Evolutionary conservation across 2,888 invertebrate genomes (phyloP), one percentile per base, ranked within the genome.

Genomic region (Lamproptera curius): DNA sequence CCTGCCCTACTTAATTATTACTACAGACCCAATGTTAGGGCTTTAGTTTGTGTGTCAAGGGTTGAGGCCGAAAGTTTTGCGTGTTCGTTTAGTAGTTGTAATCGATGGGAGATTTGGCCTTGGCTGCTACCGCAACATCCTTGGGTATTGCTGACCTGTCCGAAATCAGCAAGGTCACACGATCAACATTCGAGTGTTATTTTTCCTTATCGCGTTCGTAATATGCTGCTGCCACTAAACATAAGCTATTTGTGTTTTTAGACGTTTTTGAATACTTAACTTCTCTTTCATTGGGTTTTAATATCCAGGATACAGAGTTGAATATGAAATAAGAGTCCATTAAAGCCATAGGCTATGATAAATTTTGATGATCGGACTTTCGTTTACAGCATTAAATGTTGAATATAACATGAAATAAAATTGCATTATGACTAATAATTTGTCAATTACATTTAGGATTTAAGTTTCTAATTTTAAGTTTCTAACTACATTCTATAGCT

Each of bases 31-130:
- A 55, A 45, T 53, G 51, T 54, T 58, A 57, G 56, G 55, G 47
- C 50, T 58, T 57, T 61, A 67, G 70, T 79, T 85, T 78, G 69
- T 86, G 79, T 85, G 86, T 83, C 86, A 87, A 87, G 86, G 86
- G 72, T 73, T 74, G 59, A 53, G 68, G 65, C 65, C 62, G 67
- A 73, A 67, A 76, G 79, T 79, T 85, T 85, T 80, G 87, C 86
- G 86, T 86, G 86, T 70, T 66, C 59, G 65, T 62, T 42, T 49
- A 51, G 44, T 36, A 36, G 34, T 43, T 61, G 62, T 72, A 84
- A 85, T 85, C 83, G 86, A 85, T 85, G 82, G 63, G 75, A 82
- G 82, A 85, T 82, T 79, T 77, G 80, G 83, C 87, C 86, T 87
- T 86, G 82, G 69, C 65, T 73, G 61, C 64, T 61, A 70, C 70